Evolutionary conservation across 2,113 vertebrate species (phyloP).

Genomic region (Caloenas nicobarica): DNA sequence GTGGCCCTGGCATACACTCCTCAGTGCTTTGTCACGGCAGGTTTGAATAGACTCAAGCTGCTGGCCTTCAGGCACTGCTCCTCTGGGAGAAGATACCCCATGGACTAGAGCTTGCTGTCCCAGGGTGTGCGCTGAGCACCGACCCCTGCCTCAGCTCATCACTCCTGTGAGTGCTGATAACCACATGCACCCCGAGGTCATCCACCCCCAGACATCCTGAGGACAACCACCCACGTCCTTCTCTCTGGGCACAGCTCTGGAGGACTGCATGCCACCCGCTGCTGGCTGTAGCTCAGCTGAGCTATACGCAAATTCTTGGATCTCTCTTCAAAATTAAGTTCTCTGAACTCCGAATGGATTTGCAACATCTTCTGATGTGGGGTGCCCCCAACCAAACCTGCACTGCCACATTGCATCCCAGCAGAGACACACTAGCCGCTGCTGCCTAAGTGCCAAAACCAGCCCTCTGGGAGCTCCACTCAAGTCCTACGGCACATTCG

Average conservation of each 20-base stretch:
- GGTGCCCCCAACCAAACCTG: background rate
- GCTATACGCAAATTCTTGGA: background rate
- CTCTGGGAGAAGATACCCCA: background rate
- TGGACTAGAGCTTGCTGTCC: background rate
- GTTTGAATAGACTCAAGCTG: background rate
- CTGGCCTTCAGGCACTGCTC: background rate
- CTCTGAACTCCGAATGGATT: background rate
- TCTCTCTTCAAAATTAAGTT: background rate
- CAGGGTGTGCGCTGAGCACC: accelerated
- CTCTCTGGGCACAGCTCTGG: background rate
- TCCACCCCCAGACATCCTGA: accelerated
- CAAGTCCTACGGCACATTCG: background rate
- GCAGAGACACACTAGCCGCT: accelerated
- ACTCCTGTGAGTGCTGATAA: background rate
- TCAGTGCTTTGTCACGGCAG: background rate
- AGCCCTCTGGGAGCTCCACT: background rate
- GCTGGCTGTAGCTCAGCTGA: background rate
- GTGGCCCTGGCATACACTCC: background rate
- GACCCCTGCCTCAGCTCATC: background rate
- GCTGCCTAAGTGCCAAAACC: background rate
- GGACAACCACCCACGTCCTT: background rate
- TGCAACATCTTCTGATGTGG: background rate
- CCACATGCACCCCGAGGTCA: background rate
- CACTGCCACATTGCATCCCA: background rate
- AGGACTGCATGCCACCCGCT: background rate